Base-by-base conservation (phyloP, 2,113 vertebrate genomes). In the Bagarius yarrelli region DNA sequence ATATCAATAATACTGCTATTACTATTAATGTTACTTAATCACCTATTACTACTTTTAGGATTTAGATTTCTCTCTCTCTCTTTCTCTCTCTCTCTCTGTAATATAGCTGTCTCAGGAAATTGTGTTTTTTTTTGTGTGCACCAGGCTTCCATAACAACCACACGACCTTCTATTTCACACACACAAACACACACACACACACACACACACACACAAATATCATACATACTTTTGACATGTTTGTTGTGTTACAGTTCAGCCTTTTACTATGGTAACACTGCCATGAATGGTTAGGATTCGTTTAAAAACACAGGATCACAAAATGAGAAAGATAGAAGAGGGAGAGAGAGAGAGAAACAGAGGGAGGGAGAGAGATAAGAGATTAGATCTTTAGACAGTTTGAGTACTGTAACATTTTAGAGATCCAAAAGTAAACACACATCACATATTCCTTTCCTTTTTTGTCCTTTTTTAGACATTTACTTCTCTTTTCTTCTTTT, bases 81-180 rank as follows among this genome's bases (percentile, higher is more conserved):
- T n/a, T n/a, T n/a, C n/a, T n/a, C n/a, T n/a, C n/a, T n/a, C n/a
- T n/a, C n/a, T n/a, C n/a, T n/a, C n/a, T n/a, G 50, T 61, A 74
- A 64, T 55, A 83, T 77, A 86, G 74, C 76, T 86, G 81, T 83
- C 77, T 78, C 36, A 60, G 34, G 63, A 32, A 76, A 87, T 86
- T 85, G 89, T 40, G 82, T 56, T 75, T 40, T 78, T 92, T 85
- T 91, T 91, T 90, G 70, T 87, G 66, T 87, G 69, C 57, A 61
- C 66, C 6, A 52, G 53, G 87, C 91, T 88, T 57, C 89, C 80
- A 88, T 86, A 89, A 88, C 90, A 89, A 90, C 89, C 52, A 56
- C 19, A 27, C 79, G 75, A 89, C 85, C 90, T 90, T 81, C 90
- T 83, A 90, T 86, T 85, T 73, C 80, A 57, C 81, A 84, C 87